Base-by-base conservation (phyloP, 2,113 vertebrate genomes). In the Psittacula cyanocephala region DNA sequence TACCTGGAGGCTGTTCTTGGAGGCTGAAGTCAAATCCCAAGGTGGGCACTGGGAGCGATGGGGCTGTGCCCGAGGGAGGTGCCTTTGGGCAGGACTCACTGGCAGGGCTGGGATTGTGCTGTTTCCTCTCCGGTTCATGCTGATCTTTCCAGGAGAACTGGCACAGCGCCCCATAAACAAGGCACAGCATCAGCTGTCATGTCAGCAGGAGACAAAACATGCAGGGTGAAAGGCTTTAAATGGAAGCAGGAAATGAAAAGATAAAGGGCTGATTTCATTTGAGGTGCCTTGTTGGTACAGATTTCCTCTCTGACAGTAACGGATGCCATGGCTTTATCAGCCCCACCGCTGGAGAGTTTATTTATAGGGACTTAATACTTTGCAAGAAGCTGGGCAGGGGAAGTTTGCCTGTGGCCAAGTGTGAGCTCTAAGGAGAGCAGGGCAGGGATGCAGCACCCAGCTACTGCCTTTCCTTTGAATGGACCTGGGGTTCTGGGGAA, bases 171-270 rank as follows among this genome's bases (percentile, higher is more conserved):
- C 91, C 87, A 80, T 93, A 89, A 95, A 59, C 31, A 53, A 78
- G 87, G 87, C 69, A 27, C 46, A 35, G 81, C 77, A n/a, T 80
- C 93, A 92, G 87, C 82, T 94, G 70, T 86, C 39, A 52, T 67
- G 92, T 35, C 91, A 69, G 92, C 87, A 85, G 88, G 94, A 94
- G 91, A 95, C 69, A 72, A 93, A 97, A 89, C 84, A 78, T 22
- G 29, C 81, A 49, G 37, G 22, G 81, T 41, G 82, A 76, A 53
- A 88, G 50, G 35, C 87, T 95, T 93, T 77, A 69, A 75, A 88
- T 55, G 82, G 93, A 85, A 91, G 92, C 55, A 94, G 88, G 94
- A 88, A 88, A 90, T 88, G 90, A 70, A 71, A 86, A 92, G 88
- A 89, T n/a, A 68, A 92, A 91, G 88, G 91, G 68, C 57, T 77